Evolutionary conservation across 2,797 vertebrate genomes (phyloP).

Genomic region (Helicolenus hilgendorfi): DNA sequence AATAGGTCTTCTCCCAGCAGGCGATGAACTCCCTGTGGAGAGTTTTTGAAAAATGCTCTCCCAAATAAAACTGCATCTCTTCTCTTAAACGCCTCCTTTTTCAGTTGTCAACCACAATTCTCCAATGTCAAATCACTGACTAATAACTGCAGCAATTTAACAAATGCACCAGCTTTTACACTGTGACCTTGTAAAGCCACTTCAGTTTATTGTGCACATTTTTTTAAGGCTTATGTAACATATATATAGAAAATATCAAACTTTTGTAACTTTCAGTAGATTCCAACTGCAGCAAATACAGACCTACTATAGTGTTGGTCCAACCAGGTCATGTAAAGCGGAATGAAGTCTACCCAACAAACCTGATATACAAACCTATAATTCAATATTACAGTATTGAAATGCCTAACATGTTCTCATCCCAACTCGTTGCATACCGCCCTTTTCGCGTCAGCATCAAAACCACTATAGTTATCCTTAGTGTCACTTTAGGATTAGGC

Average conservation of each 20-base stretch:
- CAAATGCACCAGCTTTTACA: neutral
- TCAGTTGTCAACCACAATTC: neutral
- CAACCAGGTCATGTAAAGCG: neutral
- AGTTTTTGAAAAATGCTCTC: constrained; percentile 9
- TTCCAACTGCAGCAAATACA: neutral
- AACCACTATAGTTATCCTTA: too few species aligned
- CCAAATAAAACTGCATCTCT: neutral
- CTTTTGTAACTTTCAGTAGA: neutral
- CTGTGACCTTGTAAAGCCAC: neutral
- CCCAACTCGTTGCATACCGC: too few species aligned
- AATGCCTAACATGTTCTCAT: too few species aligned
- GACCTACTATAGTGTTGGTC: neutral
- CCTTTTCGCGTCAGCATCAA: too few species aligned
- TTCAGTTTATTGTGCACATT: neutral
- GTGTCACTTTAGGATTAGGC: too few species aligned
- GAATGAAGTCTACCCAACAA: neutral
- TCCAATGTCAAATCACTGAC: neutral
- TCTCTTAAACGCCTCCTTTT: neutral
- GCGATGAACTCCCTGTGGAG: constrained; percentile 15
- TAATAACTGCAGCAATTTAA: neutral
- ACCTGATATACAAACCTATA: too few species aligned
- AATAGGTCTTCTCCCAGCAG: constrained; percentile 32
- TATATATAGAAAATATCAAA: neutral
- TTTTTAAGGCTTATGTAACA: too few species aligned
- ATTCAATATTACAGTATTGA: too few species aligned